Conservation (phyloP, 2,113 vertebrate species). For the Thamnaconus septentrionalis region DNA sequence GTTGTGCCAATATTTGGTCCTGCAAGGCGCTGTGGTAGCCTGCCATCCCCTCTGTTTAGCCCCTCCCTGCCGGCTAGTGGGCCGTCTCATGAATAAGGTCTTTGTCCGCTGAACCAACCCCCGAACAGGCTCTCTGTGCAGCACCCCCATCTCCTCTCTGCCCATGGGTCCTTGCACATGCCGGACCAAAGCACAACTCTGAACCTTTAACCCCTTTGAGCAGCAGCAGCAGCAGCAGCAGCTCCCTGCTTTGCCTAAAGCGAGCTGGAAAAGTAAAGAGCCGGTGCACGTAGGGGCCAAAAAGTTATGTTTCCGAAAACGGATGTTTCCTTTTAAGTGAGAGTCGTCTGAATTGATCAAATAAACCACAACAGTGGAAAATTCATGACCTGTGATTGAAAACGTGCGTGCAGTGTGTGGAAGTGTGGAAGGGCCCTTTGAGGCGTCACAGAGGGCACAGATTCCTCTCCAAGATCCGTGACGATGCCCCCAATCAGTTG, state of each 20-base stretch:
- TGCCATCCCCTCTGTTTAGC: conserved; percentile 46
- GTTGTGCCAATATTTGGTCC: conserved; percentile 44
- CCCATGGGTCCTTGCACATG: conserved; percentile 48
- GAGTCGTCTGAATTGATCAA: neutral
- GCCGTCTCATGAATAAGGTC: conserved; percentile 67
- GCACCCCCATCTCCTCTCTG: conserved; percentile 37
- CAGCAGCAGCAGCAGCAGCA: conserved; percentile 8
- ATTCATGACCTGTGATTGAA: too few species aligned
- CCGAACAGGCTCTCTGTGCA: conserved; percentile 54
- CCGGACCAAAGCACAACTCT: conserved; percentile 62
- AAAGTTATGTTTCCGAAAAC: conserved; percentile 36
- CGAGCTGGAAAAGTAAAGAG: conserved; percentile 29
- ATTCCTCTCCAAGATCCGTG: too few species aligned
- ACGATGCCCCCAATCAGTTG: too few species aligned
- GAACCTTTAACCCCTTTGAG: conserved; percentile 66
- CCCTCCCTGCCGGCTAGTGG: conserved; percentile 59
- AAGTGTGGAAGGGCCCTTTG: too few species aligned
- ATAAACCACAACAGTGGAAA: too few species aligned
- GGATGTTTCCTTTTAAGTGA: conserved; percentile 39
- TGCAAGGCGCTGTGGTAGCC: conserved; percentile 39
- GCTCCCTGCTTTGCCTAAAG: conserved; percentile 13
- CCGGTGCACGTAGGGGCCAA: conserved; percentile 8
- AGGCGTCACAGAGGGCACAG: too few species aligned
- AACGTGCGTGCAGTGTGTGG: too few species aligned
- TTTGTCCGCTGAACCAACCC: conserved; percentile 72